Evolutionary conservation across 2,113 vertebrate genomes (phyloP).

Genomic region (Thryonomys swinderianus): DNA sequence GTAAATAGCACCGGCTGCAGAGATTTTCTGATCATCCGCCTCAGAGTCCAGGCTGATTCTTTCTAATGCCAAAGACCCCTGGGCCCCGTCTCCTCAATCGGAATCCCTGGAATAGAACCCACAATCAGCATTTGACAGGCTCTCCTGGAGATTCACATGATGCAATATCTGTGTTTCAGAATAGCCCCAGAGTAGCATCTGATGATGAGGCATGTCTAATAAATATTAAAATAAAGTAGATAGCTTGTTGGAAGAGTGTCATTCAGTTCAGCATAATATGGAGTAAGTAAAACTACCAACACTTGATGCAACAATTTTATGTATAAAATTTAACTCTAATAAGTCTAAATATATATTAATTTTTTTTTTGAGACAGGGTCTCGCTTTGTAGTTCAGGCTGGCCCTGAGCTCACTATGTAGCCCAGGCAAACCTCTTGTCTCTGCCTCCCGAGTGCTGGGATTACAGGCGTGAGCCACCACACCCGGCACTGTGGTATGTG

Average conservation of each 20-base stretch:
- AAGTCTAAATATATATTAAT: not conserved
- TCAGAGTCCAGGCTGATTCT: not conserved
- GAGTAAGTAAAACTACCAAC: not conserved
- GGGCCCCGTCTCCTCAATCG: not conserved
- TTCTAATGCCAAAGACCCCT: not conserved
- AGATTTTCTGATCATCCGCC: not conserved
- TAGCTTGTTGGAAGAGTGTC: not conserved
- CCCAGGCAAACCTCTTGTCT: too few relatives aligned
- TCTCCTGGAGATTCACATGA: not conserved
- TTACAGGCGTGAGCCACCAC: too few relatives aligned
- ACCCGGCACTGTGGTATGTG: too few relatives aligned
- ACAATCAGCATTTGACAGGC: not conserved
- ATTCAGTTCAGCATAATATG: not conserved
- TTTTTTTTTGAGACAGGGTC: too few relatives aligned
- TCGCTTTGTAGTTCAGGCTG: too few relatives aligned
- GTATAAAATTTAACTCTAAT: not conserved
- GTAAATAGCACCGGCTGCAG: not conserved
- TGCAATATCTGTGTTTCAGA: not conserved
- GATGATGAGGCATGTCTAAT: not conserved
- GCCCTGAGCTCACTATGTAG: too few relatives aligned
- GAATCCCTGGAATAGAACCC: not conserved
- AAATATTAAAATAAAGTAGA: not conserved
- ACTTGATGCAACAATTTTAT: not conserved
- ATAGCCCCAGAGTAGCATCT: not conserved
- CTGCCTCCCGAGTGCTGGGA: too few relatives aligned